phyloP scores from a whole-genome alignment of 2,888 invertebrate species.

The Ochlodes sylvanus region DNA sequence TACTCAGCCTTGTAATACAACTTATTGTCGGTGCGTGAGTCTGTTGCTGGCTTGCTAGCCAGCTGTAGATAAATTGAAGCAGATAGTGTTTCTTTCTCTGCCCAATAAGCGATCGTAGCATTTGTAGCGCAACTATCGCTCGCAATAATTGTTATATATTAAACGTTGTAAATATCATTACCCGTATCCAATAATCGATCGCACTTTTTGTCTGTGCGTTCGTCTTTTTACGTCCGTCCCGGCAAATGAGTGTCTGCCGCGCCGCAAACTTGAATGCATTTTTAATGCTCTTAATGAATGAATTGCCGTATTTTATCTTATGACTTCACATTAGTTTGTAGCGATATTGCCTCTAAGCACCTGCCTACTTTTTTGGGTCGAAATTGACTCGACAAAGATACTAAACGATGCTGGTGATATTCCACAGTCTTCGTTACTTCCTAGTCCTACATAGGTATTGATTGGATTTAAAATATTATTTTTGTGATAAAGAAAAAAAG shows the following conservation, averaged over 20 bases:
- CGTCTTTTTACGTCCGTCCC: constrained; percentile 22
- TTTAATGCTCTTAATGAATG: constrained; percentile 37
- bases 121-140: constrained; percentile 47
- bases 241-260: constrained; percentile 27
- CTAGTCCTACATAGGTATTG: no score
- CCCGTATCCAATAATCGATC: constrained; percentile 37
- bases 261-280: constrained; percentile 29
- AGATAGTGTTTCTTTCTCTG: constrained; percentile 70
- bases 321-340: constrained; percentile 30
- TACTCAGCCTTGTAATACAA: constrained; percentile 75
- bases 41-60: constrained; percentile 51
- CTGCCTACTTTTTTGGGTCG: constrained; percentile 16
- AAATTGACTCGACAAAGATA: neutral
- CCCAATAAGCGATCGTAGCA: constrained; percentile 59
- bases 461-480: no score
- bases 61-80: constrained; percentile 70
- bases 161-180: constrained; percentile 38
- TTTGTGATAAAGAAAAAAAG: no score
- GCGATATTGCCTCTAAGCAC: constrained; percentile 22
- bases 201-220: constrained; percentile 26
- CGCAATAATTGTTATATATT: constrained; percentile 44
- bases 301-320: constrained; percentile 27
- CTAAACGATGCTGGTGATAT: no score
- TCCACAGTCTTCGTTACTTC: no score
- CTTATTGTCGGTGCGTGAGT: constrained; percentile 61